Percentiles rank a stretch among this genome's conserved stretches.
phyloP scores from a whole-genome alignment of 2,888 invertebrate species.

The Plemyria rubiginata region DNA sequence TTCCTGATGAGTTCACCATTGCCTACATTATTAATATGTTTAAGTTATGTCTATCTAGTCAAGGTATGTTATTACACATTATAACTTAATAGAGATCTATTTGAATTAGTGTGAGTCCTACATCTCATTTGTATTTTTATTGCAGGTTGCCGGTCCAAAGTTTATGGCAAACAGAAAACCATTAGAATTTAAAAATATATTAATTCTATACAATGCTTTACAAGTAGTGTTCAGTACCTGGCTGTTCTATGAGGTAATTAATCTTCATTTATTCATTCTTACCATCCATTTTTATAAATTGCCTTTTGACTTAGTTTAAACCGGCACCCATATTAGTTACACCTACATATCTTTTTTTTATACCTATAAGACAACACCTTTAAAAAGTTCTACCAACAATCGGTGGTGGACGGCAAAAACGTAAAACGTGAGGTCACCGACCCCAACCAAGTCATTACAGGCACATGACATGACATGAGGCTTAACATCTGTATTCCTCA shows the following conservation, averaged over 20 bases:
- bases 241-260: constrained; percentile 95
- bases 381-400: background rate
- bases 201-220: constrained; percentile 92
- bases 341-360: too few species aligned
- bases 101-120: too few species aligned
- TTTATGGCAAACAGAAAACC: constrained; percentile 97
- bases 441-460: too few species aligned
- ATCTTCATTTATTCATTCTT: constrained; percentile 16
- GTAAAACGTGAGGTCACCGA: background rate
- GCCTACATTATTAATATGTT: constrained; percentile 95
- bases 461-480: too few species aligned
- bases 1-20: constrained; percentile 97
- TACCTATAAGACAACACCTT: too few species aligned
- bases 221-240: constrained; percentile 96
- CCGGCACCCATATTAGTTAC: too few species aligned
- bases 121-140: constrained; percentile 44
- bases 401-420: too few species aligned
- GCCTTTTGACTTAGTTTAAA: background rate
- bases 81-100: too few species aligned
- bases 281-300: background rate
- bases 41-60: constrained; percentile 95
- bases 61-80: constrained; percentile 82
- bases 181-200: constrained; percentile 90
- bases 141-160: constrained; percentile 92
- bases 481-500: too few species aligned